Percentiles rank a stretch among this genome's conserved stretches.
Conservation (phyloP, 2,113 vertebrate genomes). For the Progne subis region DNA sequence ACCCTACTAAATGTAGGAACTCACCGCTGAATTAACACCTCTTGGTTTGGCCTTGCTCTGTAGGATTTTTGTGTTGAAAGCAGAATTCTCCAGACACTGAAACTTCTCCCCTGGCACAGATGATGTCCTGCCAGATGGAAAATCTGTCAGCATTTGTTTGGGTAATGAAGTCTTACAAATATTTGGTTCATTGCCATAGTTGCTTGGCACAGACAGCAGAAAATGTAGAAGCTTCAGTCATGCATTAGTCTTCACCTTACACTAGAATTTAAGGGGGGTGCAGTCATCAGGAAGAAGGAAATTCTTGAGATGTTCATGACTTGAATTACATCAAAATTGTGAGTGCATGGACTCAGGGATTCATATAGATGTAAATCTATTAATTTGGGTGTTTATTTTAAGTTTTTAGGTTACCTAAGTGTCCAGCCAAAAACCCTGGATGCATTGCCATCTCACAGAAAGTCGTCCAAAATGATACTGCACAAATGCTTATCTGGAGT, state of each 20-base stretch:
- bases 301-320: not conserved
- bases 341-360: not conserved
- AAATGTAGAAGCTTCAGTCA: not conserved
- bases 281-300: not conserved
- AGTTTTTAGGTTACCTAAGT: not conserved
- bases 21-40: not conserved
- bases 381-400: not conserved
- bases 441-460: not conserved
- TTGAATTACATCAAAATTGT: not conserved
- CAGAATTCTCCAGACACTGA: not conserved
- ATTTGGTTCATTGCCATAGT: not conserved
- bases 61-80: conserved; percentile 11
- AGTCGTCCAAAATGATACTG: not conserved
- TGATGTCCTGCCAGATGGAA: conserved; percentile 64
- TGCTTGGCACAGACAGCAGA: conserved; percentile 1
- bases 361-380: not conserved
- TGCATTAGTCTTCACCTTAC: not conserved
- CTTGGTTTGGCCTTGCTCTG: not conserved
- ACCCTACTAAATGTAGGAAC: not conserved
- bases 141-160: conserved; percentile 55
- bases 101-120: conserved; percentile 17
- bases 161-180: conserved; percentile 38
- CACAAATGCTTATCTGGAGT: not conserved
- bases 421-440: not conserved
- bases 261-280: not conserved